phyloP scores from a whole-genome alignment of 2,113 vertebrate genomes.

The Atherinomorus stipes region DNA sequence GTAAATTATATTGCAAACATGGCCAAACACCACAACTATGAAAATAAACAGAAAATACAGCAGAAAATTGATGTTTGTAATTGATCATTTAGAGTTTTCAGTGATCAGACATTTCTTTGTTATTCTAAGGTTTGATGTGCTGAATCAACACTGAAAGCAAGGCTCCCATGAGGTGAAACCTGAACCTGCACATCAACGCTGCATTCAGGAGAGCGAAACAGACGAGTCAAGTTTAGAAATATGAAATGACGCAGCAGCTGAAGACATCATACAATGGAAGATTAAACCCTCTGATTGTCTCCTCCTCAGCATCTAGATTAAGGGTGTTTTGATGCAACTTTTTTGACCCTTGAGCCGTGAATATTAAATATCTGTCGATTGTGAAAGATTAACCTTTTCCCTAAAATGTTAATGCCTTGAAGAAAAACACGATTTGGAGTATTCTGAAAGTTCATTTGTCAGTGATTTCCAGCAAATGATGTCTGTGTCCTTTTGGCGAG shows the following conservation, averaged over 20 bases:
- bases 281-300: conserved; percentile 5
- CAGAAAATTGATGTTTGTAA: too few species aligned
- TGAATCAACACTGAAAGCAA: too few species aligned
- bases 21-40: too few species aligned
- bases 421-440: conserved; percentile 54
- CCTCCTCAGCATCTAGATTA: conserved; percentile 6
- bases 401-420: conserved; percentile 70
- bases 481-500: conserved; percentile 75
- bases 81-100: too few species aligned
- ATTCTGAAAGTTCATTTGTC: conserved; percentile 80
- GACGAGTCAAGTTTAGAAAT: neutral
- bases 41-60: too few species aligned
- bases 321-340: conserved; percentile 30
- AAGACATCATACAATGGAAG: neutral
- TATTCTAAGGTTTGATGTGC: too few species aligned
- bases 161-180: too few species aligned
- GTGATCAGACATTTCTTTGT: too few species aligned
- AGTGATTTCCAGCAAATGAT: conserved; percentile 66
- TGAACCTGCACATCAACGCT: neutral
- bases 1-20: too few species aligned
- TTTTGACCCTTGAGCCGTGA: conserved; percentile 12
- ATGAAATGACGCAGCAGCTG: neutral
- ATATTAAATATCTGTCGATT: conserved; percentile 67
- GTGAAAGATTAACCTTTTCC: conserved; percentile 74
- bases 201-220: neutral